phyloP scores from a whole-genome alignment of 2,888 invertebrate species.

The Xylocampa areola region DNA sequence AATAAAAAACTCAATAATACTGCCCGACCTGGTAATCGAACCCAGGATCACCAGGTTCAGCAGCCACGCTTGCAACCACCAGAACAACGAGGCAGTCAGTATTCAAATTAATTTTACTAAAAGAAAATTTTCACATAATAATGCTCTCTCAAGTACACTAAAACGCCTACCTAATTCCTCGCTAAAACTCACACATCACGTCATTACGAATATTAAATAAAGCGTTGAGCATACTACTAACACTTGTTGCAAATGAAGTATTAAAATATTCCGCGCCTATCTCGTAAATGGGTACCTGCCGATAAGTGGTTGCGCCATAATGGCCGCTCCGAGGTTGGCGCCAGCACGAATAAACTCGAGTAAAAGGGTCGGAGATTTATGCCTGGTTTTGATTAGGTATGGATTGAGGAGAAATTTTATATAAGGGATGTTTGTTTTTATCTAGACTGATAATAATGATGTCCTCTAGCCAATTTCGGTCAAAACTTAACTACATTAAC shows the following conservation, averaged over 20 bases:
- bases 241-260: constrained; percentile 44
- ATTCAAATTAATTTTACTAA: too few relatives aligned
- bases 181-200: constrained; percentile 10
- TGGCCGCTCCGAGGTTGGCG: constrained; percentile 26
- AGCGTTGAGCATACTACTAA: constrained; percentile 16
- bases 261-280: constrained; percentile 55
- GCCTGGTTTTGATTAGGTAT: constrained; percentile 29
- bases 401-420: constrained; percentile 15
- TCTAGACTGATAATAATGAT: too few relatives aligned
- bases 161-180: neutral
- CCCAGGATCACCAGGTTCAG: too few relatives aligned
- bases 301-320: constrained; percentile 52
- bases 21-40: too few relatives aligned
- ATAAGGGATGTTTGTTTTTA: neutral
- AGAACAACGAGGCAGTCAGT: too few relatives aligned
- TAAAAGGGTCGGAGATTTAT: constrained; percentile 28
- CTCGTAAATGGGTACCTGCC: constrained; percentile 42
- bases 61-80: too few relatives aligned
- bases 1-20: too few relatives aligned
- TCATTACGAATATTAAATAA: constrained; percentile 18
- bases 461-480: too few relatives aligned
- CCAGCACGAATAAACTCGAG: constrained; percentile 40
- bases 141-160: too few relatives aligned
- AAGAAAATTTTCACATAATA: too few relatives aligned
- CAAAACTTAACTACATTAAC: too few relatives aligned